These are phyloP conservation scores for Clanis bilineata DNA, from an alignment of 2,888 invertebrate species.

Conservation along the genomic window DNA sequence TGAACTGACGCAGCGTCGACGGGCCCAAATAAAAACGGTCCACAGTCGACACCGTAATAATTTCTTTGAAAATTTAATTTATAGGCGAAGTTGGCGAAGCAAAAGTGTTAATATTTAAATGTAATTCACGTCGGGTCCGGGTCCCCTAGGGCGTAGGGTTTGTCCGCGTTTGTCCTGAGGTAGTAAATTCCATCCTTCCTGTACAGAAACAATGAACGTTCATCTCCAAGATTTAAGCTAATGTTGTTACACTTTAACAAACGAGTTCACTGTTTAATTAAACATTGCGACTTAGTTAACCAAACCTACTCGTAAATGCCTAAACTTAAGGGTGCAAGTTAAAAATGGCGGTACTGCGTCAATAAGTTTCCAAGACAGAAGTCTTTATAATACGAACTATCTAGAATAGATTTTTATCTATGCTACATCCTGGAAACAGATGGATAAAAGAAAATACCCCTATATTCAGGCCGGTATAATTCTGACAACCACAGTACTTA, in stretches of 20 bases:
- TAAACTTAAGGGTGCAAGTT: slow-evolving; percentile 30
- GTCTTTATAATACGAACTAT: no score
- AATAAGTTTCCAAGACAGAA: no score
- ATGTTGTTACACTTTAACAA: slow-evolving; percentile 50
- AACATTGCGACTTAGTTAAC: slow-evolving; percentile 49
- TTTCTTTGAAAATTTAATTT: slow-evolving; percentile 61
- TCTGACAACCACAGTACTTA: no score
- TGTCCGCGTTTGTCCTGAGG: slow-evolving; percentile 76
- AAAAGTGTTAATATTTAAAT: slow-evolving; percentile 53
- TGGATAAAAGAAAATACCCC: no score
- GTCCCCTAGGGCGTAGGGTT: slow-evolving; percentile 75
- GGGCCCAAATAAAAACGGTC: slow-evolving; percentile 41
- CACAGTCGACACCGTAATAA: slow-evolving; percentile 37
- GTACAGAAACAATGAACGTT: slow-evolving; percentile 61
- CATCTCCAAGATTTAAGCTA: slow-evolving; percentile 58
- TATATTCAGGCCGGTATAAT: no score
- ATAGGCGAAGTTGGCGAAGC: slow-evolving; percentile 58
- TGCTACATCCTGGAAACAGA: no score
- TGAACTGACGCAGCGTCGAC: slow-evolving; percentile 29
- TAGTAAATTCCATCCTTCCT: slow-evolving; percentile 82
- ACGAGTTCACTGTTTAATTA: slow-evolving; percentile 62
- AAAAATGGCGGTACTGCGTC: no score
- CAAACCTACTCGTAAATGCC: slow-evolving; percentile 41
- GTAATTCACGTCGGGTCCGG: slow-evolving; percentile 46
- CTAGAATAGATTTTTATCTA: no score